phyloP scores from a whole-genome alignment of 2,113 vertebrate genomes.

The Varanus komodoensis region DNA sequence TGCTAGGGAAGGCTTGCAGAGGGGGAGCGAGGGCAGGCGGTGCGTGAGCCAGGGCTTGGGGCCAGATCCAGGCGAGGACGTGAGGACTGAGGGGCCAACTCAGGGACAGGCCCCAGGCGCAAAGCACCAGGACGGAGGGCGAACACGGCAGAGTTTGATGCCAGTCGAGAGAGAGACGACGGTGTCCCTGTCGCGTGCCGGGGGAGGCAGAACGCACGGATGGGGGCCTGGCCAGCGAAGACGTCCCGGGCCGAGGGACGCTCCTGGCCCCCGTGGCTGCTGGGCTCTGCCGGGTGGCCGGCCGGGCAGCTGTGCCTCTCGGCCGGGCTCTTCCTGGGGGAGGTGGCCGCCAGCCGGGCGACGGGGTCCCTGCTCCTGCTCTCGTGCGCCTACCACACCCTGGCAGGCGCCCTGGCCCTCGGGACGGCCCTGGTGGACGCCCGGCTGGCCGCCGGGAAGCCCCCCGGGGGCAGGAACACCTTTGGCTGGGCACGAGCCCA shows the following conservation, averaged over 20 bases:
- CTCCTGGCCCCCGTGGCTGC: not conserved
- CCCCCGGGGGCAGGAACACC: not conserved
- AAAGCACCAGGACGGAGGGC: not conserved
- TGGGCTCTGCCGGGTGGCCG: not conserved
- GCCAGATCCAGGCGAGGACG: not conserved
- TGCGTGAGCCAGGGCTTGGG: not conserved
- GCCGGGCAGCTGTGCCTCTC: not conserved
- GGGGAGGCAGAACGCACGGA: not conserved
- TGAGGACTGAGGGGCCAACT: not conserved
- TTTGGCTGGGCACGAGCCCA: conserved; percentile 21
- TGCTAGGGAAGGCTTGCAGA: not conserved
- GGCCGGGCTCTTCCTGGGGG: not conserved
- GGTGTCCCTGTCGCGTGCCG: not conserved
- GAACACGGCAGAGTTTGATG: accelerated
- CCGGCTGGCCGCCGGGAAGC: not conserved
- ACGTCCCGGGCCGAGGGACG: accelerated
- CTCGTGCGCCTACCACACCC: conserved; percentile 19
- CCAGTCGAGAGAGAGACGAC: too few relatives aligned
- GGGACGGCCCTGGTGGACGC: not conserved
- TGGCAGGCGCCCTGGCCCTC: not conserved
- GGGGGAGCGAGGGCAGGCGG: not conserved
- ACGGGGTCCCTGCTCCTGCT: conserved; percentile 15
- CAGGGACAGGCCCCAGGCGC: not conserved
- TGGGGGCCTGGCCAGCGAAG: not conserved
- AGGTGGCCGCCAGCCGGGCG: conserved; percentile 3